A percentile compares a stretch with the other conserved stretches of the same genome.
Evolutionary conservation across 2,797 vertebrate species (phyloP).

Genomic region (Oophaga sylvatica): DNA sequence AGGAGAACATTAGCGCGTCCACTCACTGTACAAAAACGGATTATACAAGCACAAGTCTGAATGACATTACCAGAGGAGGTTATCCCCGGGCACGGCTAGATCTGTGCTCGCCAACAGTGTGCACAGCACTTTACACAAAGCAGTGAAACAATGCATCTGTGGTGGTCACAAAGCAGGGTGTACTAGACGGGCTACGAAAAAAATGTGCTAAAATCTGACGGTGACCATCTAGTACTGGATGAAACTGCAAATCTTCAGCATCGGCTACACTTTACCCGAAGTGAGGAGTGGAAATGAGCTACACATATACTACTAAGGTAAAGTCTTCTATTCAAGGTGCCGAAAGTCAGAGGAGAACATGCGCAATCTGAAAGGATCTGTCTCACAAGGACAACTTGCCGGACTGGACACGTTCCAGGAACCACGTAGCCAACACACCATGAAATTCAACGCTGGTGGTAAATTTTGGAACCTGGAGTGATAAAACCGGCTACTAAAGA

Average conservation of each 20-base stretch:
- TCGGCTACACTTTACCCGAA: not conserved
- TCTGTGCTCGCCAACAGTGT: constrained; percentile 15
- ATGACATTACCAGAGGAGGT: no score
- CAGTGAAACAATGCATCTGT: not conserved
- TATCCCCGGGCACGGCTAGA: not conserved
- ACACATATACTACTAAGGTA: not conserved
- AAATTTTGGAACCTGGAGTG: no score
- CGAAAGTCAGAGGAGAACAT: no score
- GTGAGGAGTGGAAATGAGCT: not conserved
- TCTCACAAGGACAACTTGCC: no score
- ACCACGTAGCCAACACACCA: no score
- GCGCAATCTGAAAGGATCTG: no score
- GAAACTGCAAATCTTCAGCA: not conserved
- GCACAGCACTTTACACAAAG: constrained; percentile 39
- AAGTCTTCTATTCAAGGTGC: no score
- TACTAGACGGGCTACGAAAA: not conserved
- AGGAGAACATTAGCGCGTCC: not conserved
- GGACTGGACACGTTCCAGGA: no score
- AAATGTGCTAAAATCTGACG: not conserved
- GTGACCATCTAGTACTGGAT: not conserved
- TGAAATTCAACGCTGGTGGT: no score
- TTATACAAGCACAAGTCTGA: not conserved
- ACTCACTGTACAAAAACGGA: not conserved
- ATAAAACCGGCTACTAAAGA: no score
- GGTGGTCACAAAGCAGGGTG: not conserved